A percentile compares a stretch with the other conserved stretches of the same genome.
These are phyloP conservation scores for Dusona sp. DNA, from an alignment of 2,888 invertebrate genomes.

Conservation along the genomic window DNA sequence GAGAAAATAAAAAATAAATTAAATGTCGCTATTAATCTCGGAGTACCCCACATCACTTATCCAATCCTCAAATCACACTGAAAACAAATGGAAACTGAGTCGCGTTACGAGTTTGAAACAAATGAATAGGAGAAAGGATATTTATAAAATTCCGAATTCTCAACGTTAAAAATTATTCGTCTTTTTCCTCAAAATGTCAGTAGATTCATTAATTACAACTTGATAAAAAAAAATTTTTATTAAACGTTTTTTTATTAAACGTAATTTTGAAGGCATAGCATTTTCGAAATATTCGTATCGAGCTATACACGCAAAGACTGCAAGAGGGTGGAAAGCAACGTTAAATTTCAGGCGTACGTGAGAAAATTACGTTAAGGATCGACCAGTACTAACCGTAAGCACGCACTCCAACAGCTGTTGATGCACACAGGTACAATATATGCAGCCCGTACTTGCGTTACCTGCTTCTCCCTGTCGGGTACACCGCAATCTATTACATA, in stretches of 20 bases:
- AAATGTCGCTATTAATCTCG: neutral
- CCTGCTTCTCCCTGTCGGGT: constrained; percentile 39
- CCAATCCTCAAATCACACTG: neutral
- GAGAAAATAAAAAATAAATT: neutral
- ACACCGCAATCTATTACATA: constrained; percentile 53
- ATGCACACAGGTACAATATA: neutral
- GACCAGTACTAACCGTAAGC: constrained; percentile 44
- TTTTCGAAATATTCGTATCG: constrained; percentile 20
- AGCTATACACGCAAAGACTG: constrained; percentile 4
- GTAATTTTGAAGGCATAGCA: neutral
- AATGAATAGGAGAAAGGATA: neutral
- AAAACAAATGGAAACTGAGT: neutral
- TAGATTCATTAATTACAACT: neutral
- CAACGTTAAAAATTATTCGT: neutral
- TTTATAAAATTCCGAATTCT: neutral
- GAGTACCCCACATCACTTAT: neutral
- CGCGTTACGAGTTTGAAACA: neutral
- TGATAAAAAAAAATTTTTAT: too few species aligned
- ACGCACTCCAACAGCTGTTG: constrained; percentile 32
- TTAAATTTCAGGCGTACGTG: constrained; percentile 44
- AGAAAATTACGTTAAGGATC: constrained; percentile 57
- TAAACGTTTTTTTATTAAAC: too few species aligned
- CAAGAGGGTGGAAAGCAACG: constrained; percentile 15
- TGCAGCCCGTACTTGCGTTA: constrained; percentile 42
- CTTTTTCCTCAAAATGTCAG: too few species aligned